These are phyloP conservation scores for Mythimna ferrago DNA, from an alignment of 2,888 invertebrate genomes.

Conservation along the genomic window DNA sequence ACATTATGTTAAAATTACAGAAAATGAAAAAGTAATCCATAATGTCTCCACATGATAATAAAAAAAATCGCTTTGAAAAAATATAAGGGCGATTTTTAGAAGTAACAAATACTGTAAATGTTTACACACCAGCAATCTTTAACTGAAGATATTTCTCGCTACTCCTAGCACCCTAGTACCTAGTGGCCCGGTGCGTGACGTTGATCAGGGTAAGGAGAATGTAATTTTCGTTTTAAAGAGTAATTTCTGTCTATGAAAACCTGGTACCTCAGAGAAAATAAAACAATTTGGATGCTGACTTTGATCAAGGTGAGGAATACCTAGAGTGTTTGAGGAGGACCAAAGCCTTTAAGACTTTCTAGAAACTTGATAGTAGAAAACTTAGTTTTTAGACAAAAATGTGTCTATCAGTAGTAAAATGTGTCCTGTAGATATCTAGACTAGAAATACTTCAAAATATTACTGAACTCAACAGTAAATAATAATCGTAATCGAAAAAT, in stretches of 20 bases:
- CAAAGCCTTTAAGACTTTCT: neutral
- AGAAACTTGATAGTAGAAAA: too few species aligned
- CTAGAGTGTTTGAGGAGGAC: neutral
- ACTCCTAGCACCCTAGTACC: slow-evolving; percentile 2
- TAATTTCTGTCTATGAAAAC: neutral
- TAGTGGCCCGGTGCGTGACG: neutral
- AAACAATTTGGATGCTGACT: slow-evolving; percentile 4
- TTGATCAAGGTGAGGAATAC: slow-evolving; percentile 7
- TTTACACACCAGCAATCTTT: neutral
- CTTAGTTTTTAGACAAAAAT: neutral
- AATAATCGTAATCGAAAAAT: too few species aligned
- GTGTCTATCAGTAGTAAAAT: neutral
- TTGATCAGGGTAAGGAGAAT: slow-evolving; percentile 15
- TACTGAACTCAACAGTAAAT: too few species aligned
- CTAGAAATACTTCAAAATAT: too few species aligned
- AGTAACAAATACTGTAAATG: neutral
- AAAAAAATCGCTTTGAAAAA: too few species aligned
- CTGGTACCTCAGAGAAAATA: neutral
- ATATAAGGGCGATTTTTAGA: too few species aligned
- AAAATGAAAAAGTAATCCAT: too few species aligned
- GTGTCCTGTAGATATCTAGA: too few species aligned
- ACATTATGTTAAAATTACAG: too few species aligned
- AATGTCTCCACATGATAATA: too few species aligned
- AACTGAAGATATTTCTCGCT: neutral
- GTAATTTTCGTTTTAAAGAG: neutral